Evolutionary conservation across 1,140 invertebrate species (phyloP).

Genomic region (Periplaneta americana): DNA sequence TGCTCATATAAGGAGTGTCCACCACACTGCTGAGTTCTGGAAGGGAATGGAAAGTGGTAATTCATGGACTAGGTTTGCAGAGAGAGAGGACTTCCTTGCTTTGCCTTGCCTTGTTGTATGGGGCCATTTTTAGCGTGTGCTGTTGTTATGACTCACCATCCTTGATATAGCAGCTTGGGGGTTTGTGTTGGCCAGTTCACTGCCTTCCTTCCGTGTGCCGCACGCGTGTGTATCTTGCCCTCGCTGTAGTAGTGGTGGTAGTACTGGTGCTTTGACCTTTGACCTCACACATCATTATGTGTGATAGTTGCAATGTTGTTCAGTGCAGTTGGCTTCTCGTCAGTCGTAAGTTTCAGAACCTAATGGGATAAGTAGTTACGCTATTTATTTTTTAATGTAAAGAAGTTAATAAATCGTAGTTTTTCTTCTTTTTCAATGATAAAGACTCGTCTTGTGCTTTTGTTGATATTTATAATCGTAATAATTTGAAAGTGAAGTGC

Average conservation of each 20-base stretch:
- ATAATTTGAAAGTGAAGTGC: too few species aligned
- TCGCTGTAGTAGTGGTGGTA: not conserved
- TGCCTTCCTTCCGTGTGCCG: not conserved
- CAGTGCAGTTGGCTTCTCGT: not conserved
- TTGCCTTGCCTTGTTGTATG: constrained; percentile 4
- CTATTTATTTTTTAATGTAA: not conserved
- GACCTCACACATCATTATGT: not conserved
- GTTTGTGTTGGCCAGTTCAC: not conserved
- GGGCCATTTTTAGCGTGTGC: constrained; percentile 14
- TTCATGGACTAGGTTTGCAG: not conserved
- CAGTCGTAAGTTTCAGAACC: not conserved
- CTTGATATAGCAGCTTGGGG: constrained; percentile 33
- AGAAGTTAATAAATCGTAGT: too few species aligned
- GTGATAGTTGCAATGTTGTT: not conserved
- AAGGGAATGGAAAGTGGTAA: not conserved
- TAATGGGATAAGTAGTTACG: too few species aligned
- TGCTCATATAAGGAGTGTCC: not conserved
- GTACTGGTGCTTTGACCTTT: not conserved
- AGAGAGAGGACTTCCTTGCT: not conserved
- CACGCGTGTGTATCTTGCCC: not conserved
- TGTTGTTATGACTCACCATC: constrained; percentile 34
- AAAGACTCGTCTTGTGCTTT: too few species aligned
- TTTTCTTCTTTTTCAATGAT: too few species aligned
- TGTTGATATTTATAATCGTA: too few species aligned
- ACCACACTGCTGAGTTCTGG: too few species aligned